Evolutionary conservation across 2,797 vertebrate genomes (phyloP).

Genomic region (Coilia nasus): DNA sequence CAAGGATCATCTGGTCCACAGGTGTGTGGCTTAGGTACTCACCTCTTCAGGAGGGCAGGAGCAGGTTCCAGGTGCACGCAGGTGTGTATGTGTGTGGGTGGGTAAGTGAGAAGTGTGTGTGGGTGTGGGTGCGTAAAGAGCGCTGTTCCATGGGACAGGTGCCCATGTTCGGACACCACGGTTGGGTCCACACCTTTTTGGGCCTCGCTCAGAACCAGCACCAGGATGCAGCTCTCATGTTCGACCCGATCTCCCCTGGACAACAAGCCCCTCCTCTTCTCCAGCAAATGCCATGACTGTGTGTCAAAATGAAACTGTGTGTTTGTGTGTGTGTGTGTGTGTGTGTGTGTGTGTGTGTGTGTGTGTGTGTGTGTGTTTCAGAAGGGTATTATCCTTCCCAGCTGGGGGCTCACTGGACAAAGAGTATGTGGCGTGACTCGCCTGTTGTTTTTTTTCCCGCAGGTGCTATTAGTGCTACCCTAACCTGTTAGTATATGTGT

Average conservation of each 20-base stretch:
- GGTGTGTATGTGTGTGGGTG: too few relatives aligned
- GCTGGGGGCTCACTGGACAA: slow-evolving; percentile 37
- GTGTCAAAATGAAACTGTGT: background rate
- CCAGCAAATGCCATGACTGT: background rate
- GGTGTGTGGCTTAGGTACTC: background rate
- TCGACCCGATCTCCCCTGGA: background rate
- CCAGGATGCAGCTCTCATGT: background rate
- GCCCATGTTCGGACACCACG: background rate
- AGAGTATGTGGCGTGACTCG: slow-evolving; percentile 44
- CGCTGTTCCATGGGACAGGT: background rate
- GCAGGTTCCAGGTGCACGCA: background rate
- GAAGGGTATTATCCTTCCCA: slow-evolving; percentile 36
- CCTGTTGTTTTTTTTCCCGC: slow-evolving; percentile 41
- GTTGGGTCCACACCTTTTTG: background rate
- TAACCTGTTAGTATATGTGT: background rate
- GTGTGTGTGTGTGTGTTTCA: slow-evolving; percentile 29
- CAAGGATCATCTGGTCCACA: background rate
- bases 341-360: background rate
- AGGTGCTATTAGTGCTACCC: background rate
- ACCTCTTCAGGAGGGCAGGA: background rate
- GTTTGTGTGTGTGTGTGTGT: slow-evolving; percentile 20
- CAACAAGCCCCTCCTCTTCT: slow-evolving; percentile 9
- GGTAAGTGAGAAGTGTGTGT: too few relatives aligned
- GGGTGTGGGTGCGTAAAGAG: background rate
- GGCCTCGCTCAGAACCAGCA: background rate